These are phyloP conservation scores for Enteromius thamalakanensis DNA, from an alignment of 2,797 vertebrate genomes.

Conservation along the genomic window DNA sequence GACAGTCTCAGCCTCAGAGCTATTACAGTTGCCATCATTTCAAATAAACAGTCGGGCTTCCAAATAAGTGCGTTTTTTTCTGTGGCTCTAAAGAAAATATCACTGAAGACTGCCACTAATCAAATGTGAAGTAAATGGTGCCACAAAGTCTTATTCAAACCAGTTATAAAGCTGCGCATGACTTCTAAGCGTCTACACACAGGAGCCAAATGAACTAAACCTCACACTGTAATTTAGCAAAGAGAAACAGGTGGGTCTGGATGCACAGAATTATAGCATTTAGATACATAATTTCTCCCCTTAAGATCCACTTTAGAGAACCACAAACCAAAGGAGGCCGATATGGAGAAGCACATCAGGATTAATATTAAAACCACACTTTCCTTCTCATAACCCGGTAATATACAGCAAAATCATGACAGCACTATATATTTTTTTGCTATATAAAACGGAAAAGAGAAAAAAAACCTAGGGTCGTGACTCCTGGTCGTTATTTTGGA, in stretches of 20 bases:
- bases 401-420: slow-evolving; percentile 21
- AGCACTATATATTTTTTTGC: slow-evolving; percentile 5
- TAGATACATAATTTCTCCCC: slow-evolving; percentile 41
- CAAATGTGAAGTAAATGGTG: slow-evolving; percentile 49
- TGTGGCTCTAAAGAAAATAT: slow-evolving; percentile 39
- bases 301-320: slow-evolving; percentile 35
- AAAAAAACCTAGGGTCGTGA: slow-evolving; percentile 9
- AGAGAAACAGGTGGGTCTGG: slow-evolving; percentile 45
- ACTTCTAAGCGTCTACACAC: slow-evolving; percentile 37
- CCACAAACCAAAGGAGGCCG: slow-evolving; percentile 2
- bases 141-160: slow-evolving; percentile 44
- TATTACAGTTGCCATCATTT: slow-evolving; percentile 47
- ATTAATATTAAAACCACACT: slow-evolving; percentile 37
- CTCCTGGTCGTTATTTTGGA: slow-evolving; percentile 29
- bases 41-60: slow-evolving; percentile 39
- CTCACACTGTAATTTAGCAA: slow-evolving; percentile 27
- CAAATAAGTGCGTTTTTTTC: slow-evolving; percentile 36
- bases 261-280: slow-evolving; percentile 36
- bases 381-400: slow-evolving; percentile 32
- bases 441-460: slow-evolving; percentile 25
- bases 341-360: slow-evolving; percentile 21
- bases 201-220: slow-evolving; percentile 34
- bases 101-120: slow-evolving; percentile 39
- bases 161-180: slow-evolving; percentile 36
- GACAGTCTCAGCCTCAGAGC: slow-evolving; percentile 41